phyloP scores from a whole-genome alignment of 1,140 invertebrate genomes.

The Megathymus violae region DNA sequence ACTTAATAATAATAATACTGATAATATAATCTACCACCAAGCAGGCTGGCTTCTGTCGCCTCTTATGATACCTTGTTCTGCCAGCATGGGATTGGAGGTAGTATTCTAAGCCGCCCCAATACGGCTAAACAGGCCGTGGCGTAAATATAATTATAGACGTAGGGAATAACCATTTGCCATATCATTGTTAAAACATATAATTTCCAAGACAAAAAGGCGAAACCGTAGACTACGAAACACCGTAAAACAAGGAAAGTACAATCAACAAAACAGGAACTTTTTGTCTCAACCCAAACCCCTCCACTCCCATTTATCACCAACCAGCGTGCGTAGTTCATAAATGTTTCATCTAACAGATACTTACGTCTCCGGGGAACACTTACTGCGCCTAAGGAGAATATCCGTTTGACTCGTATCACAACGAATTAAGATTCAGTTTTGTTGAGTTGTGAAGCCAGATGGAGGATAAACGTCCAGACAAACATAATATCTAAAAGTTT shows the following conservation, averaged over 20 bases:
- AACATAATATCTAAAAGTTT: conserved; percentile 28
- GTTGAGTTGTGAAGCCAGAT: background rate
- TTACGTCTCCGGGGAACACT: conserved; percentile 21
- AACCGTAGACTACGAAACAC: background rate
- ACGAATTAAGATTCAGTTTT: background rate
- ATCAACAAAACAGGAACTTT: conserved; percentile 28
- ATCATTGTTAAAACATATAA: background rate
- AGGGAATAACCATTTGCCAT: background rate
- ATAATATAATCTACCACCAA: no score
- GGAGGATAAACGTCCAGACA: conserved; percentile 6
- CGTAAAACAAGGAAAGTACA: conserved; percentile 24
- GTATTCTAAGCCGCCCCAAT: no score
- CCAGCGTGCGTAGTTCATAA: conserved; percentile 27
- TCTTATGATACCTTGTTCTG: no score
- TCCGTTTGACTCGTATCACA: conserved; percentile 11
- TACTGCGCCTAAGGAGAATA: conserved; percentile 11
- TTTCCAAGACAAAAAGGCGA: conserved; percentile 1
- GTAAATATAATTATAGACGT: no score
- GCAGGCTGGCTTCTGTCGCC: no score
- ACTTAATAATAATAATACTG: no score
- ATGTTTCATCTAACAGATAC: conserved; percentile 34
- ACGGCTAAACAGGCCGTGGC: no score
- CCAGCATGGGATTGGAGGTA: no score
- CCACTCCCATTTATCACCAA: conserved; percentile 22
- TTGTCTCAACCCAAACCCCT: conserved; percentile 16